Evolutionary conservation across 2,797 vertebrate genomes (phyloP).

Genomic region (Salmo trutta): DNA sequence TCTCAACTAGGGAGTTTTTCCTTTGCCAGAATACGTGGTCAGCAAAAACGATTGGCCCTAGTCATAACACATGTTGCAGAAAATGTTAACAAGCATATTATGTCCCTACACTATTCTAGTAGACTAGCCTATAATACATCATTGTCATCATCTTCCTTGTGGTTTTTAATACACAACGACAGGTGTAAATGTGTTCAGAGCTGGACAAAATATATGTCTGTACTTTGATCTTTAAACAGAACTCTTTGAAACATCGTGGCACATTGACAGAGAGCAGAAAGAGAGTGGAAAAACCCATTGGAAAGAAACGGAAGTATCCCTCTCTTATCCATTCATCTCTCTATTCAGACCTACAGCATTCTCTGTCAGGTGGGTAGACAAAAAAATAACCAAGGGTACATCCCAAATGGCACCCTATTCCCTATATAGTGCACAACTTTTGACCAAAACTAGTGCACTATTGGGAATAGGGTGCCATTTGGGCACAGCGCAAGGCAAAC

Average conservation of each 20-base stretch:
- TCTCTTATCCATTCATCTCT: slow-evolving; percentile 17
- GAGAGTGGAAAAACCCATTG: background rate
- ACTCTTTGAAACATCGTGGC: slow-evolving; percentile 25
- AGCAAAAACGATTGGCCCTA: too few relatives aligned
- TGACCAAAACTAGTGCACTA: too few relatives aligned
- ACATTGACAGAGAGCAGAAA: slow-evolving; percentile 13
- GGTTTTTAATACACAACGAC: background rate
- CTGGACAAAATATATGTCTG: background rate
- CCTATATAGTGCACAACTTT: too few relatives aligned
- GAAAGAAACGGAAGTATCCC: slow-evolving; percentile 7
- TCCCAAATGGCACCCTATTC: too few relatives aligned
- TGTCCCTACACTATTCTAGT: background rate
- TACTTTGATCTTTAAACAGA: slow-evolving; percentile 47
- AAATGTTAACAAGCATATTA: background rate
- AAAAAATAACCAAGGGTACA: too few relatives aligned
- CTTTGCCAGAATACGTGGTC: too few relatives aligned
- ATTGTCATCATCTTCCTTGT: background rate
- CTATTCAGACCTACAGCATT: too few relatives aligned
- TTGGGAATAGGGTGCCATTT: too few relatives aligned
- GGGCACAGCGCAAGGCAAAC: too few relatives aligned
- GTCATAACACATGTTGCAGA: too few relatives aligned
- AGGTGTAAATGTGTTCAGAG: background rate
- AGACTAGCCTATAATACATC: background rate
- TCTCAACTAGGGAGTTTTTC: too few relatives aligned
- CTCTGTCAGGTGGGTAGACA: too few relatives aligned